Conservation (phyloP, 2,113 vertebrate genomes). For the Lanius collurio region DNA sequence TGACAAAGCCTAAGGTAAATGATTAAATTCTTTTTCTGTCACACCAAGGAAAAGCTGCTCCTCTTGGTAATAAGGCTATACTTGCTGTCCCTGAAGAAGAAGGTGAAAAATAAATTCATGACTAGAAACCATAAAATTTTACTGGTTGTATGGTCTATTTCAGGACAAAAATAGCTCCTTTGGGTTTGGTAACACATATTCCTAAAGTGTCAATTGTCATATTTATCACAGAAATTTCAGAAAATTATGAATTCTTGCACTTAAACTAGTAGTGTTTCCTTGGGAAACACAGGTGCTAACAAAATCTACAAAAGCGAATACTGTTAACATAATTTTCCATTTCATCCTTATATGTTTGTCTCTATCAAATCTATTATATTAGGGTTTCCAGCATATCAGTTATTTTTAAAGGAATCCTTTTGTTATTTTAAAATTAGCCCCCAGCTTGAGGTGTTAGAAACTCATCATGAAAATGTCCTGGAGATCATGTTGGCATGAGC, state of each 20-base stretch:
- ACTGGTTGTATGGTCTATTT: background rate
- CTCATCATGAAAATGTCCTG: background rate
- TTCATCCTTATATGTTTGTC: background rate
- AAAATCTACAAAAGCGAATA: background rate
- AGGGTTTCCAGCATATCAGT: background rate
- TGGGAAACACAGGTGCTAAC: background rate
- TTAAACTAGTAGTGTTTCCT: background rate
- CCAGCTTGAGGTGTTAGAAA: background rate
- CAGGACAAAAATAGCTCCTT: constrained; percentile 1
- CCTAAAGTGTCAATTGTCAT: background rate
- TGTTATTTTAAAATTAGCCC: background rate
- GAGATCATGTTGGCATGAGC: background rate
- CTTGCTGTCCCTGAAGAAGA: constrained; percentile 14
- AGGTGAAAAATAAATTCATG: constrained; percentile 30
- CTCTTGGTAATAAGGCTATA: background rate
- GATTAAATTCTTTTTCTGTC: constrained; percentile 29
- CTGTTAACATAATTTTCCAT: background rate
- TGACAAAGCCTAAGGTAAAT: constrained; percentile 31
- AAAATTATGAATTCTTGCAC: background rate
- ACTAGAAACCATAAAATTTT: constrained; percentile 6
- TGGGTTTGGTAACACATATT: background rate
- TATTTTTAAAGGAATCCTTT: background rate
- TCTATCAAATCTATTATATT: background rate
- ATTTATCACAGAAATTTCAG: background rate
- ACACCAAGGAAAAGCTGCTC: background rate